Evolutionary conservation across 2,797 vertebrate genomes (phyloP).

Genomic region (Nyctibius grandis): DNA sequence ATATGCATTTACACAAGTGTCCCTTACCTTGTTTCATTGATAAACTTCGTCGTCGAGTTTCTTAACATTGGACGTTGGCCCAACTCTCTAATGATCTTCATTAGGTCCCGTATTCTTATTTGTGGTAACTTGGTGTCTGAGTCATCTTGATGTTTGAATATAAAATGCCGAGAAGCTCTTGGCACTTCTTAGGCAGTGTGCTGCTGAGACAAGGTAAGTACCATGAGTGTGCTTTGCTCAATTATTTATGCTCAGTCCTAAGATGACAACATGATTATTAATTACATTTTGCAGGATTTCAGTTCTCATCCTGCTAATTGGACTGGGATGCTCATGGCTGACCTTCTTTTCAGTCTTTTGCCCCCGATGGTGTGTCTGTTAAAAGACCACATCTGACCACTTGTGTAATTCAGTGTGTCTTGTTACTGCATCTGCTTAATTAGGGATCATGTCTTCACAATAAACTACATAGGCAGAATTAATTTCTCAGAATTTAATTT

Average conservation of each 20-base stretch:
- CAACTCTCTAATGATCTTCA: neutral
- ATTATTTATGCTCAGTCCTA: neutral
- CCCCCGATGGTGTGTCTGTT: rapidly evolving
- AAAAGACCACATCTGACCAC: neutral
- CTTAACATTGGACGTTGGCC: neutral
- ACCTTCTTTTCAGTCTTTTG: neutral
- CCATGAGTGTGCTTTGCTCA: neutral
- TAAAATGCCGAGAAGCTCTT: neutral
- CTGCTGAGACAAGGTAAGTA: neutral
- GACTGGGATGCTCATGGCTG: neutral
- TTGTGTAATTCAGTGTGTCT: neutral
- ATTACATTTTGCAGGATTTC: constrained; percentile 15
- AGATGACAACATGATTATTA: neutral
- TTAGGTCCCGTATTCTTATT: neutral
- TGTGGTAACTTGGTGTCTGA: neutral
- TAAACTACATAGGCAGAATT: neutral
- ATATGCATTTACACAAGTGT: neutral
- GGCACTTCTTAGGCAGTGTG: neutral
- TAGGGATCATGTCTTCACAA: neutral
- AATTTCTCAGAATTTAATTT: neutral
- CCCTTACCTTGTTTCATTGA: neutral
- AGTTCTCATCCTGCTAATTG: constrained; percentile 23
- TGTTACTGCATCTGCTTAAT: neutral
- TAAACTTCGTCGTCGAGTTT: neutral
- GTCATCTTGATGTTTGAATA: neutral